These are phyloP conservation scores for Cryptops parisi DNA, from an alignment of 2,888 invertebrate species.

Conservation along the genomic window DNA sequence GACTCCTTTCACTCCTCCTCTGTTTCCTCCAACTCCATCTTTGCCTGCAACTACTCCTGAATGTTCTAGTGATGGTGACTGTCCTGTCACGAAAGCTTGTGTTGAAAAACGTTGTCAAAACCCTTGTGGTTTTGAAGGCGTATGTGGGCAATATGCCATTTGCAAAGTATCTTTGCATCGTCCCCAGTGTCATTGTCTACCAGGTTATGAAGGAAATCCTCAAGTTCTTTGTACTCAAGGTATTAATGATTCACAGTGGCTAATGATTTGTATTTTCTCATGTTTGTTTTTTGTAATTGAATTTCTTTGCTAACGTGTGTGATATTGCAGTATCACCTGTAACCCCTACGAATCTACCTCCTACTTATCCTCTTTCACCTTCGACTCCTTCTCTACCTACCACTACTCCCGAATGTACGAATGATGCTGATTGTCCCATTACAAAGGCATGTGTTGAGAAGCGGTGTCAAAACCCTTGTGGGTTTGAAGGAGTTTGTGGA, in stretches of 20 bases:
- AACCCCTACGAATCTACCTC: background rate
- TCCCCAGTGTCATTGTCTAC: constrained; percentile 55
- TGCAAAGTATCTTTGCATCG: constrained; percentile 61
- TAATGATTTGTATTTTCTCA: background rate
- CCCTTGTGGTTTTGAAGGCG: constrained; percentile 27
- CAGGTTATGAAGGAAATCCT: constrained; percentile 61
- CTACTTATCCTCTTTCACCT: background rate
- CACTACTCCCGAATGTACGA: constrained; percentile 49
- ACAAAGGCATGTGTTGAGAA: constrained; percentile 49
- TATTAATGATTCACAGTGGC: constrained; percentile 1
- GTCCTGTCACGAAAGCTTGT: constrained; percentile 73
- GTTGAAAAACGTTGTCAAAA: constrained; percentile 61
- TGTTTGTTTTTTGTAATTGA: background rate
- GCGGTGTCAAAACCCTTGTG: constrained; percentile 23
- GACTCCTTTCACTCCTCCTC: background rate
- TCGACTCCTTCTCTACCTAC: background rate
- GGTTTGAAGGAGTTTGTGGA: constrained; percentile 43
- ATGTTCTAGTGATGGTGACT: constrained; percentile 27
- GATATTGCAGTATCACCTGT: background rate
- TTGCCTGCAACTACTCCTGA: constrained; percentile 22
- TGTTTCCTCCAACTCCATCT: constrained; percentile 27
- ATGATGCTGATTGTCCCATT: constrained; percentile 68
- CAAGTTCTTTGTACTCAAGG: constrained; percentile 47
- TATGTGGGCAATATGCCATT: constrained; percentile 68
- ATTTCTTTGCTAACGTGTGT: no score